Evolutionary conservation across 2,888 invertebrate species (phyloP), one percentile per base, ranked within the genome.

Genomic region (Colostygia pectinataria): DNA sequence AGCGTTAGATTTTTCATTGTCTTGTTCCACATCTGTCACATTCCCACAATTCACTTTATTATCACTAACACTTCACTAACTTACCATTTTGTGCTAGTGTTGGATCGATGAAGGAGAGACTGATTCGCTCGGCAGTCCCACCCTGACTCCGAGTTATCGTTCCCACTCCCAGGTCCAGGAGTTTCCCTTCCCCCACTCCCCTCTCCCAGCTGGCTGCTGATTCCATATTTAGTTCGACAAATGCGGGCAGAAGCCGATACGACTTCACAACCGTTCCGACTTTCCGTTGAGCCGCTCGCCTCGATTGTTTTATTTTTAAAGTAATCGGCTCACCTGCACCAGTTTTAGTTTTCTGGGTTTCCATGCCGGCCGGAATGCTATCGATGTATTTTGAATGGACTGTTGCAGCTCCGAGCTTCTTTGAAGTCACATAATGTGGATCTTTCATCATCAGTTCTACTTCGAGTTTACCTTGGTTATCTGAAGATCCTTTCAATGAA

Each of bases 171-270:
- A 63, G 66, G 64, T 77, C 80, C 83, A 76, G 77, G 71, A 69
- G 63, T 63, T 43, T 52, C 55, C 65, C 66, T 71, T 74, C 71
- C 66, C 70, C 69, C 65, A 52, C 50, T 61, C 53, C 62, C 63
- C 53, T 59, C 46, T 56, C 54, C 65, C 62, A 48, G 47, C 56
- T 58, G 33, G 58, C 57, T 63, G 43, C 48, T 53, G 80, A 84
- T 83, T 82, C 89, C 89, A 86, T 88, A 86, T 89, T 83, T 89
- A 89, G 88, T 83, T 84, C 81, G 86, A 73, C 74, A 74, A 78
- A 77, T 77, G 69, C 71, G 80, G 79, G 75, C 72, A 51, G 68
- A 69, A 65, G 72, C 71, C 66, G 71, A 71, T 57, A 76, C 76
- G 63, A 67, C 69, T 71, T 77, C 88, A 88, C 77, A 85, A 73